Evolutionary conservation across 2,113 vertebrate species (phyloP).

Genomic region (Syngnathoides biaculeatus): DNA sequence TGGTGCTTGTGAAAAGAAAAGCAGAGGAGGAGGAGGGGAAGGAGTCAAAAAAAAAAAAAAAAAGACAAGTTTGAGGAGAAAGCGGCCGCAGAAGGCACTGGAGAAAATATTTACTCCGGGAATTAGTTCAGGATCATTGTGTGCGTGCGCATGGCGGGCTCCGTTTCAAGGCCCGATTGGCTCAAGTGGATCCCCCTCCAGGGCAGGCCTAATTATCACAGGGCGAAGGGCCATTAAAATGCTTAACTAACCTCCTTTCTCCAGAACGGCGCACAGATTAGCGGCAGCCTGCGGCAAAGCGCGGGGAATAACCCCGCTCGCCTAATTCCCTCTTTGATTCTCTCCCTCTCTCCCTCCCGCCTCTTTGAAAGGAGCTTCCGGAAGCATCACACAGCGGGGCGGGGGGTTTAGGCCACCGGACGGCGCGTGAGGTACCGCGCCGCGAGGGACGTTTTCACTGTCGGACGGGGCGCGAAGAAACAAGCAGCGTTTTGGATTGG

Average conservation of each 20-base stretch:
- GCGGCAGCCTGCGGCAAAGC: slow-evolving; percentile 87
- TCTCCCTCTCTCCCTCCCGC: slow-evolving; percentile 9
- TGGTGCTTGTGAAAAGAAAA: slow-evolving; percentile 55
- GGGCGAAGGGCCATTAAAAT: slow-evolving; percentile 98
- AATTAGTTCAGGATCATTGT: slow-evolving; percentile 99
- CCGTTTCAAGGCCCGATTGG: slow-evolving; percentile 97
- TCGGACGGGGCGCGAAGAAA: no score
- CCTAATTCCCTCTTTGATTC: slow-evolving; percentile 93
- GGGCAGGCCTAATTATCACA: slow-evolving; percentile 99
- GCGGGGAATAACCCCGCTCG: slow-evolving; percentile 85
- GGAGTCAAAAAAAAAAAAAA: slow-evolving; percentile 50
- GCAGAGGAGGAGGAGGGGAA: slow-evolving; percentile 26
- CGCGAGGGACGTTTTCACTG: no score
- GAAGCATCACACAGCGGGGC: not conserved
- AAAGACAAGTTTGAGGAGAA: slow-evolving; percentile 86
- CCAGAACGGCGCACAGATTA: slow-evolving; percentile 93
- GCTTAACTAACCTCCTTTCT: slow-evolving; percentile 96
- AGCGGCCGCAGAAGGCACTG: slow-evolving; percentile 88
- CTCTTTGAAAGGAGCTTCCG: not conserved
- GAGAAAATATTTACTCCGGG: slow-evolving; percentile 99
- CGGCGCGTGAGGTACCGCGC: not conserved
- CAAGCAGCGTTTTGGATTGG: no score
- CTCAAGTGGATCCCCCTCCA: slow-evolving; percentile 88
- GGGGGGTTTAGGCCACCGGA: no score
- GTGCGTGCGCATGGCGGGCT: slow-evolving; percentile 87